Evolutionary conservation across 1,140 invertebrate species (phyloP), one percentile per base, ranked within the genome.

Genomic region (Scylla paramamosain): DNA sequence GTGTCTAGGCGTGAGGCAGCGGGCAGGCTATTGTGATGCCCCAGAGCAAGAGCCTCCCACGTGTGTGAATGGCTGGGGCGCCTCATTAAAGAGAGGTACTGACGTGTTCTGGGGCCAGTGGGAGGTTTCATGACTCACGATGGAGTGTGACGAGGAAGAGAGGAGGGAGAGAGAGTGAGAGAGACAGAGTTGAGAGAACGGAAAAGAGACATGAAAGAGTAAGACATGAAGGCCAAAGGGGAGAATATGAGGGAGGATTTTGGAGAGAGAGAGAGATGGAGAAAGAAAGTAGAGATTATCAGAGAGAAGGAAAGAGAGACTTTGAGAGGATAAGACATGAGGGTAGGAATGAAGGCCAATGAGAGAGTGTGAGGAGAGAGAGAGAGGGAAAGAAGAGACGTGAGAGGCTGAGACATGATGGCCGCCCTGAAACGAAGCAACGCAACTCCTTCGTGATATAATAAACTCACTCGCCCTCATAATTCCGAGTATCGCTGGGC

Each of bases 111-210:
- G 32, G n/a, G 88, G 88, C 32, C 45, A 25, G 46, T 4, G 48
- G 39, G 16, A 29, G 39, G 32, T 28, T 90, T 48, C 88, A 90
- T n/a, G 32, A 90, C 88, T 90, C 88, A 90, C 88, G 88, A 45
- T 46, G 88, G 45, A 31, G 12, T 10, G 39, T 10, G 16, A 20
- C 12, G 45, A 39, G 20, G 45, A 25, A 10, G 32, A 29, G 90
- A 1, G 46, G 39, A 52, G 48, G 20, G 45, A 52, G n/a, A 91
- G 28, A 25, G 45, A 91, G n/a, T 52, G n/a, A 52, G 45, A n/a
- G 89, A 88, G n/a, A 52, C 4, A n/a, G 89, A 88, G 86, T 14
- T 39, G 31, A 31, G 45, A 46, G 84, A 4, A 32, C 4, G 25
- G 39, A 48, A n/a, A 31, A 25, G 32, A 86, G 83, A 86, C n/a